Base-by-base conservation (phyloP, 1,140 invertebrate genomes). In the Drosophila baimaii region DNA sequence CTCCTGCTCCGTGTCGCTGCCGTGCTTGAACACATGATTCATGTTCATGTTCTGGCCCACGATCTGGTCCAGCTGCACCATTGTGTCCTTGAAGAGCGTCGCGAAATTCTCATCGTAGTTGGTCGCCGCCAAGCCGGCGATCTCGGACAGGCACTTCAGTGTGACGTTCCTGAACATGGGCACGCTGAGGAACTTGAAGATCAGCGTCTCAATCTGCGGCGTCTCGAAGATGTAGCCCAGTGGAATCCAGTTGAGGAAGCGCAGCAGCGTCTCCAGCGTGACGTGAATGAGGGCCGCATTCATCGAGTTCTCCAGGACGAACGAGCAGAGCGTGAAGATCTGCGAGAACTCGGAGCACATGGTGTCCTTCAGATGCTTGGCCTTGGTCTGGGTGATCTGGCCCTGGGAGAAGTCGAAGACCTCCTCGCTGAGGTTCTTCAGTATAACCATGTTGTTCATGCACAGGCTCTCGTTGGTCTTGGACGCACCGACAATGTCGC, bases 201-300 rank as follows among this genome's bases (percentile, higher is more conserved):
- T 98, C 51, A 99, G 94, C 44, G 98, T 98, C 75, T 95, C 96
- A 77, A 99, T 99, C 15, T 99, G 93, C 92, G 99, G 98, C 59
- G 99, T 99, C 94, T 99, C 98, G 94, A 99, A 99, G 91, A 99
- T 99, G 91, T 99, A 99, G 13, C 99, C 99, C 49, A 99, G 93
- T 19, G 99, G 99, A 91, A 99, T 99, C 99, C 99, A 99, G 92
- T 99, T 99, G 19, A 99, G 94, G 94, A 99, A 99, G 92, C 98
- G 94, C 49, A 99, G 93, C 49, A 99, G 93, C 21, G 99, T 99
- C 91, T 99, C 98, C 61, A 99, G 93, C 5, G 99, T 99, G 13
- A 98, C 96, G 82, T 96, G 96, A 69, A 99, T 98, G 39, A 99
- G 93, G 62, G 97, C 95, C 51, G 98, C 97, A 95, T 99, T 99